A percentile compares a stretch with the other conserved stretches of the same genome.
phyloP scores from a whole-genome alignment of 2,113 vertebrate genomes.

The Ictidomys tridecemlineatus region DNA sequence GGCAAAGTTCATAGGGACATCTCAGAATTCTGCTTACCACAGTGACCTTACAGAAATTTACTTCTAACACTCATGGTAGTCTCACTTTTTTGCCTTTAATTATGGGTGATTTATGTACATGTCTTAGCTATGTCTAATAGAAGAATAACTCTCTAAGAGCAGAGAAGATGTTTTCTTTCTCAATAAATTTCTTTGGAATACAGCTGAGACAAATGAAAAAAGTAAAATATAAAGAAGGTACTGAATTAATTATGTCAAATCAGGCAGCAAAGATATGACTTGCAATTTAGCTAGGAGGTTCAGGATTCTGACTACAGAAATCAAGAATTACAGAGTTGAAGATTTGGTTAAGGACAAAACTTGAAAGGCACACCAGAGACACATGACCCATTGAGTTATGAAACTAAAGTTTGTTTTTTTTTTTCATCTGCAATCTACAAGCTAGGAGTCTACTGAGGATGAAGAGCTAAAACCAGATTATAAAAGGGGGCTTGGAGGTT shows the following conservation, averaged over 20 bases:
- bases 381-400: background rate
- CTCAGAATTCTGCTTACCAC: background rate
- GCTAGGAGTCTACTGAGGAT: background rate
- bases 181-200: conserved; percentile 60
- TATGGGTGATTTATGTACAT: conserved; percentile 47
- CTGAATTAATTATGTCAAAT: conserved; percentile 46
- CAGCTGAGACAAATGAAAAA: conserved; percentile 1
- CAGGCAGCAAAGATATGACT: background rate
- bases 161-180: conserved; percentile 22
- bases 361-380: conserved; percentile 9
- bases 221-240: background rate
- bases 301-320: conserved; percentile 33
- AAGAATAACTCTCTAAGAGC: conserved; percentile 25
- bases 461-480: background rate
- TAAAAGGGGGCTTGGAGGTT: background rate
- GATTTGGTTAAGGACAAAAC: conserved; percentile 23
- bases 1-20: background rate
- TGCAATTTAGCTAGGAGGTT: background rate
- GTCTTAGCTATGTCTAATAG: background rate
- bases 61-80: background rate
- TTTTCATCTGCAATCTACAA: background rate
- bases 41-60: background rate
- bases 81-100: conserved; percentile 19
- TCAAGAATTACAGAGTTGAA: conserved; percentile 16
- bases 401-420: background rate